These are phyloP conservation scores for Apamea sordens DNA, from an alignment of 2,888 invertebrate species.

Conservation along the genomic window DNA sequence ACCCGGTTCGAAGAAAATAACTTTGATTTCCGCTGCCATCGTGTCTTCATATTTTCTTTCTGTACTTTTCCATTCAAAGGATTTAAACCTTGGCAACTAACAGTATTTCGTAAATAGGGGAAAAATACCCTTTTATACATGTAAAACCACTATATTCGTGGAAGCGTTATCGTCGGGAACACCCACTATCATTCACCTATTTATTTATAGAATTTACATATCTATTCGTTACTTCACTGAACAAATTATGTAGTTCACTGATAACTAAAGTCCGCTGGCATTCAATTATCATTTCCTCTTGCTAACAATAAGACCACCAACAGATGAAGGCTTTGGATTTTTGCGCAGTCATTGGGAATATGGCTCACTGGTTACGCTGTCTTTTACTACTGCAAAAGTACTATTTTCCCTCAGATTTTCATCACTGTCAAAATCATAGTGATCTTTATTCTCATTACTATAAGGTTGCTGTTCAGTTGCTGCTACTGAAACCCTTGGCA, in stretches of 20 bases:
- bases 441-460: too few relatives aligned
- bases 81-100: background rate
- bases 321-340: background rate
- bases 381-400: too few relatives aligned
- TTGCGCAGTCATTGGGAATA: background rate
- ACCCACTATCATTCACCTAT: background rate
- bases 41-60: background rate
- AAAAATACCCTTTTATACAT: background rate
- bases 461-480: too few relatives aligned
- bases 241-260: background rate
- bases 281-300: conserved; percentile 14
- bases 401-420: too few relatives aligned
- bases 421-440: too few relatives aligned
- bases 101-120: background rate
- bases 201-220: background rate
- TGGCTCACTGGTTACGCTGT: too few relatives aligned
- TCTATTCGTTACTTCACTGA: background rate
- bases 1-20: background rate
- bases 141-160: background rate
- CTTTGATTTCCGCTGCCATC: background rate
- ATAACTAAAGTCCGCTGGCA: background rate
- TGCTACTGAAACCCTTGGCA: too few relatives aligned
- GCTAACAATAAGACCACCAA: background rate
- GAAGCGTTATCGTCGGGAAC: conserved; percentile 3
- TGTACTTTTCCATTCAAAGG: conserved; percentile 1